Base-by-base conservation (phyloP, 2,888 invertebrate species). In the Calliopum simillimum region DNA sequence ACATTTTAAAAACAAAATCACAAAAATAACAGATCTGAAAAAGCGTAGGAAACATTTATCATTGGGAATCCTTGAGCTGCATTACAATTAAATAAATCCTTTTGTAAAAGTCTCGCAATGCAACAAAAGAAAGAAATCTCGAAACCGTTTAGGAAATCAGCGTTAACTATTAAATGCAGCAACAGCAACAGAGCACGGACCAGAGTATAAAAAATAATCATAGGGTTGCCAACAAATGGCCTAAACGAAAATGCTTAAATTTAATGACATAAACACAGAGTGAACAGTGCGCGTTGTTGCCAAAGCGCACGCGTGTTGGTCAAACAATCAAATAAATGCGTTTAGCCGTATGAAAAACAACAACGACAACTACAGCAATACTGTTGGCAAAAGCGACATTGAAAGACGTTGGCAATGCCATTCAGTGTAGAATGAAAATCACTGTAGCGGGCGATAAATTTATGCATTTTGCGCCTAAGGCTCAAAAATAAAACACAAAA, bases 171-270 rank as follows among this genome's bases (percentile, higher is more conserved):
- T 21, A 43, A n/a, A 19, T 21, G 13, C 62, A 55, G 19, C 64
- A 41, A 64, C 64, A 41, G 21, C 77, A 74, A 68, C 71, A 72
- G 72, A 72, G 76, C 71, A 44, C 59, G 44, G 25, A 16, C 16
- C 41, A 19, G 13, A 3, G 4, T 44, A 59, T 56, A 59, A 41
- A 59, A 43, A 13, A 76, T 81, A 81, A 81, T 81, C 79, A 81
- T 77, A 83, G 81, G 82, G 76, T 80, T 80, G 78, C 80, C 76
- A 77, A 75, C 77, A 33, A 82, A 79, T 81, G 80, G 80, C 78
- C 79, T 83, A 83, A 83, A 83, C 82, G 82, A 83, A 83, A 82
- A 83, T 80, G 80, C 84, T 83, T 83, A 84, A 83, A 81, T 81
- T 83, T 83, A 83, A 83, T 83, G 84, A 83, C 83, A 84, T 83